These are phyloP conservation scores for Parasteatoda lunata DNA, from an alignment of 2,888 invertebrate species.

Conservation along the genomic window DNA sequence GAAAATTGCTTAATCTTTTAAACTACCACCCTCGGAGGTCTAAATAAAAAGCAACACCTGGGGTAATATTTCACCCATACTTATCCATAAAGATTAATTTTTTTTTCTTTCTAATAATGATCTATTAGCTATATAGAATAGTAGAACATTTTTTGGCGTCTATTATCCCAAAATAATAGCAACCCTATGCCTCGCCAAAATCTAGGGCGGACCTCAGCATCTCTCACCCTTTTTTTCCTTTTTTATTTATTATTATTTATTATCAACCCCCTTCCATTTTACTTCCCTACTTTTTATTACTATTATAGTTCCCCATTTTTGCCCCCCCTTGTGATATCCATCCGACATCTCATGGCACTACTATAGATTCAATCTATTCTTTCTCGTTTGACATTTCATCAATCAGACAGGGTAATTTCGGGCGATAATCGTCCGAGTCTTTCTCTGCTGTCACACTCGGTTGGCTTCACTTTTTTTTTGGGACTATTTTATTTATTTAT, in stretches of 20 bases:
- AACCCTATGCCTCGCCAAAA: slow-evolving; percentile 39
- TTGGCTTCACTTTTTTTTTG: slow-evolving; percentile 49
- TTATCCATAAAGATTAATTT: too few relatives aligned
- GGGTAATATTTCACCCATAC: too few relatives aligned
- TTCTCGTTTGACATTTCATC: slow-evolving; percentile 65
- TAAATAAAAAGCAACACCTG: too few relatives aligned
- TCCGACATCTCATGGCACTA: slow-evolving; percentile 6
- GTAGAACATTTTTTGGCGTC: too few relatives aligned
- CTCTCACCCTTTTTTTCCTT: slow-evolving; percentile 58
- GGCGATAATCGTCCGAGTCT: slow-evolving; percentile 59
- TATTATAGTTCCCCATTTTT: slow-evolving; percentile 39
- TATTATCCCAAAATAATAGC: too few relatives aligned
- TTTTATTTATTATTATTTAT: slow-evolving; percentile 65
- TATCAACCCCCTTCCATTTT: slow-evolving; percentile 43
- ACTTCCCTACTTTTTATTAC: slow-evolving; percentile 50
- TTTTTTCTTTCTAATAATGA: too few relatives aligned
- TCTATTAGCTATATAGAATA: too few relatives aligned
- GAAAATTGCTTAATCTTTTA: too few relatives aligned
- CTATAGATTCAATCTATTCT: slow-evolving; percentile 58
- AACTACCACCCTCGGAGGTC: too few relatives aligned
- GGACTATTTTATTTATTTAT: slow-evolving; percentile 62
- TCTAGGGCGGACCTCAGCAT: slow-evolving; percentile 51
- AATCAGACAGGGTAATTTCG: slow-evolving; percentile 67
- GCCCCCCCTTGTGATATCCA: neutral
- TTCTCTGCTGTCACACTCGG: slow-evolving; percentile 55